These are phyloP conservation scores for Neogale vison DNA, from an alignment of 2,113 vertebrate species.

Conservation along the genomic window DNA sequence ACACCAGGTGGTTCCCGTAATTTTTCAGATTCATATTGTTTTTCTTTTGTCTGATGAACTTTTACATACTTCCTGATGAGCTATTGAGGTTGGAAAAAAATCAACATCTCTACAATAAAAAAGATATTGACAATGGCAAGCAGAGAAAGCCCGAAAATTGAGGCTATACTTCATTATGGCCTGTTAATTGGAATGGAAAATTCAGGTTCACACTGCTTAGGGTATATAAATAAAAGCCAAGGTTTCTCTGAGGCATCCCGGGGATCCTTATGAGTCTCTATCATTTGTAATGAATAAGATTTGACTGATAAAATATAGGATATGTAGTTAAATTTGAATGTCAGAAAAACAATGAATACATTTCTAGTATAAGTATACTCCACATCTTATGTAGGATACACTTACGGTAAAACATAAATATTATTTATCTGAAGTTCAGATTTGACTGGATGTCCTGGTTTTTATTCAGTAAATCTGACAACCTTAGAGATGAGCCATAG, in stretches of 20 bases:
- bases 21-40: constrained; percentile 54
- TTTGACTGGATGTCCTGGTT: background rate
- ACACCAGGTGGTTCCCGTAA: constrained; percentile 20
- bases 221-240: background rate
- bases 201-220: background rate
- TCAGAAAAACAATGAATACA: background rate
- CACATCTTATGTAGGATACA: background rate
- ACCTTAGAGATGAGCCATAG: background rate
- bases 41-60: constrained; percentile 48
- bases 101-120: constrained; percentile 16
- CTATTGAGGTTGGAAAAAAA: constrained; percentile 4
- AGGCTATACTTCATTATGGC: background rate
- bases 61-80: constrained; percentile 52
- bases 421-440: background rate
- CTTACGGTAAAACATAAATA: background rate
- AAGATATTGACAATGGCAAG: background rate
- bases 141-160: background rate
- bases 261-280: background rate
- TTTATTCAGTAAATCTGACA: background rate
- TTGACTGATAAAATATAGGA: background rate
- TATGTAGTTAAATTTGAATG: constrained; percentile 19
- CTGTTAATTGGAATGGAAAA: background rate
- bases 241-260: background rate
- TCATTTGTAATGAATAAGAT: background rate
- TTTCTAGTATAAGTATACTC: background rate